Base-by-base conservation (phyloP, 1,140 invertebrate genomes). In the Euwallacea fornicatus region DNA sequence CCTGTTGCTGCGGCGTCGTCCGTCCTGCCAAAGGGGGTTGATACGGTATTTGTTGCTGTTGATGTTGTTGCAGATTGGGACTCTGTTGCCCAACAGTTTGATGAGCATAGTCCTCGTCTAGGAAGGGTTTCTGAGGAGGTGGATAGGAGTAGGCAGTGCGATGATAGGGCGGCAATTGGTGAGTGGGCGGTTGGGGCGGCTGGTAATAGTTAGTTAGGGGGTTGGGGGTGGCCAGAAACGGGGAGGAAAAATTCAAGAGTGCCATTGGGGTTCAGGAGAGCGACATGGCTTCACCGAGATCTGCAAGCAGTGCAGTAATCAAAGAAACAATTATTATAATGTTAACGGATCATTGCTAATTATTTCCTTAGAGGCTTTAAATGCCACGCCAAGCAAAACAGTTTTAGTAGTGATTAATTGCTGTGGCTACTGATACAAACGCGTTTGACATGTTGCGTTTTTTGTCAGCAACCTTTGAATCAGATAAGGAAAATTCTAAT, bases 131-230 rank as follows among this genome's bases (percentile, higher is more conserved):
- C 50, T 78, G 76, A 7, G 80, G 80, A 8, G 66, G 73, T 0
- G 79, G 80, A 58, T 81, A 81, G 10, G 75, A 74, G 58, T 81
- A 81, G 6, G 78, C 71, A 7, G 71, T 74, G 21, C 72, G 72
- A n/a, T 58, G 55, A 11, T 71, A 72, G 10, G 71, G 64, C 33
- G 69, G 69, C 8, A 71, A 33, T 41, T 67, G 71, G n/a, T 71
- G 73, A 6, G 56, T 62, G 11, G 72, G 74, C 11, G 71, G 77
- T 42, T 72, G 72, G 43, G 75, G 72, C 13, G 71, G 77, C 16
- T 73, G 72, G 62, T 75, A 78, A 66, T 63, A 63, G 44, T 65
- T 67, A 13, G 74, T 69, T 7, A 74, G 72, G 21, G 77, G 77
- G 8, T 73, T 71, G 15, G 78, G 77, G 13, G 78, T 77, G n/a